Base-by-base conservation (phyloP, 1,140 invertebrate genomes). In the Drosophila sproati region DNA sequence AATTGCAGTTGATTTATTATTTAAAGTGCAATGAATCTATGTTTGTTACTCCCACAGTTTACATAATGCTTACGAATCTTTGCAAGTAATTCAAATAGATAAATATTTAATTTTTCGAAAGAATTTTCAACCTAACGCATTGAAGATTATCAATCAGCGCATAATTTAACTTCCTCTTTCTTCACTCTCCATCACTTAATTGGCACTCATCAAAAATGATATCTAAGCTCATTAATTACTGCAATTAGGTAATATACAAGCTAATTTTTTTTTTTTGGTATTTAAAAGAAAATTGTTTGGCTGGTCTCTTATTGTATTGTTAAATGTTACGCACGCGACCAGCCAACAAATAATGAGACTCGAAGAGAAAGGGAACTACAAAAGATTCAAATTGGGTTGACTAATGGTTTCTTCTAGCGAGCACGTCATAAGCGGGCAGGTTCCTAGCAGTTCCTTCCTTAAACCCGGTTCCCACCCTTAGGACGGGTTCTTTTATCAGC, bases 221-320 rank as follows among this genome's bases (percentile, higher is more conserved):
- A 82, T 73, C 76, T 73, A 80, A 74, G 73, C 83, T 73, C 80
- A 87, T 87, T 87, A 87, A 88, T 87, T 88, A 88, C 73, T 73
- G 82, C 83, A 87, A 87, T 87, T 87, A 87, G 69, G 73, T 55
- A 69, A 61, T 61, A 69, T 61, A 54, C 67, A 73, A 59, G 56
- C 39, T 73, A 73, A 52, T 57, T 48, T 66, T 80, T 69, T 69
- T 77, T 57, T 61, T 54, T 81, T 62, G 51, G 43, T 69, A 78
- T 85, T 86, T 80, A 89, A 89, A 77, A 80, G 61, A 43, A 62
- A 70, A 76, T 76, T 70, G 74, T 45, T 71, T 61, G 61, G 56
- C 39, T 61, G 61, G 57, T 52, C 67, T 34, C 50, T 37, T n/a
- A 60, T 60, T 60, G 57, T 60, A 12, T 37, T 60, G 43, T 47